These are phyloP conservation scores for Iphiclides podalirius DNA, from an alignment of 2,888 invertebrate species.

Conservation along the genomic window DNA sequence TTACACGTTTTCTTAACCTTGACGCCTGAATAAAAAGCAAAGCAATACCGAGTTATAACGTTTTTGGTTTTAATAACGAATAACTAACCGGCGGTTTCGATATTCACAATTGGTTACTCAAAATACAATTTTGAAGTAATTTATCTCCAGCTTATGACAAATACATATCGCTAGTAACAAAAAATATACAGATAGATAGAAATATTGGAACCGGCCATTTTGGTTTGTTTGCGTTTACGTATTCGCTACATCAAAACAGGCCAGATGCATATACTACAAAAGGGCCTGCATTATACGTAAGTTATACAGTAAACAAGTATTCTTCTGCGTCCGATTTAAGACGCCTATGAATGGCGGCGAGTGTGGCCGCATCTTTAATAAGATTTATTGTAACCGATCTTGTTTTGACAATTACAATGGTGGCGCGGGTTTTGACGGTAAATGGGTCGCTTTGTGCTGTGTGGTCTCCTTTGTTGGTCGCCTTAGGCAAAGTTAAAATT, in stretches of 20 bases:
- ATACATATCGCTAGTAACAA: no score
- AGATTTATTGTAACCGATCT: conserved; percentile 80
- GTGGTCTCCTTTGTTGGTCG: conserved; percentile 58
- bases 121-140: no score
- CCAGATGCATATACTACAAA: conserved; percentile 67
- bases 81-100: no score
- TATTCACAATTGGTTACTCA: no score
- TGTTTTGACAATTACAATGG: conserved; percentile 77
- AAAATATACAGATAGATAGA: no score
- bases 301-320: conserved; percentile 61
- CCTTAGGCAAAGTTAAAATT: conserved; percentile 64
- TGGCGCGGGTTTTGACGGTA: conserved; percentile 59
- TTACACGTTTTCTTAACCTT: no score
- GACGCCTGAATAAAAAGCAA: no score
- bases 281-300: conserved; percentile 43
- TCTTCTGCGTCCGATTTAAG: conserved; percentile 58
- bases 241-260: conserved; percentile 29
- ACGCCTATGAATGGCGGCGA: conserved; percentile 57
- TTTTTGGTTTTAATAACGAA: no score
- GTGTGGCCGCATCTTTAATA: conserved; percentile 70
- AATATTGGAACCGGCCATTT: no score
- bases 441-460: conserved; percentile 70
- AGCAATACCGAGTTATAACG: no score
- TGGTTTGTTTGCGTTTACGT: no score
- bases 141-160: no score